These are phyloP conservation scores for Pogonophryne albipinna DNA, from an alignment of 2,797 vertebrate species.

Conservation along the genomic window DNA sequence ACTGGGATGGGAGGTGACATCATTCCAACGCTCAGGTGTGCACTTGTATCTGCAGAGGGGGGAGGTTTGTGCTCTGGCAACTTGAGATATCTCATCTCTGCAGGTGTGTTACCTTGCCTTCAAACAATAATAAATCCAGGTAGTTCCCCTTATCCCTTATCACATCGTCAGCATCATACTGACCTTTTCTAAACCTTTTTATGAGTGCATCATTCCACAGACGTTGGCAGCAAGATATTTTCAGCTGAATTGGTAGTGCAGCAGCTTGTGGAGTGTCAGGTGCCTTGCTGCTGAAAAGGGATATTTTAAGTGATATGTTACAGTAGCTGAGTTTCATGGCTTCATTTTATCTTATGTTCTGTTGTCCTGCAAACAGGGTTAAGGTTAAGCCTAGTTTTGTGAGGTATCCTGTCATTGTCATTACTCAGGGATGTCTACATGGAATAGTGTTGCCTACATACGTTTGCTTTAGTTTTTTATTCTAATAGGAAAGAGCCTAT, in stretches of 20 bases:
- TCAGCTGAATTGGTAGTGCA: constrained; percentile 1
- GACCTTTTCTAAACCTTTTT: constrained; percentile 18
- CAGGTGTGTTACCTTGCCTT: constrained; percentile 13
- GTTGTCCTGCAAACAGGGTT: not conserved
- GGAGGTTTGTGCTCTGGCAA: constrained; percentile 3
- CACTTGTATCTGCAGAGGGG: constrained; percentile 45
- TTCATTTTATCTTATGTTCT: not conserved
- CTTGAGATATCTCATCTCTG: constrained; percentile 23
- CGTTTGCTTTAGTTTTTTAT: too few species aligned
- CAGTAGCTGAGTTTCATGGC: not conserved
- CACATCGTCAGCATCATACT: constrained; percentile 3
- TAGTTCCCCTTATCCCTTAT: constrained; percentile 11
- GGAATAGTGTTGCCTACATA: not conserved
- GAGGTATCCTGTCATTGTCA: not conserved
- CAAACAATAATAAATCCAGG: constrained; percentile 3
- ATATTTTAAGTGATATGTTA: not conserved
- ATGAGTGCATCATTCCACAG: not conserved
- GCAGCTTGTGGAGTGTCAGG: not conserved
- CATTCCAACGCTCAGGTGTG: constrained; percentile 67
- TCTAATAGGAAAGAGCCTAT: too few species aligned
- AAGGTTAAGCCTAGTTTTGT: not conserved
- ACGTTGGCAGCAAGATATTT: constrained; percentile 1
- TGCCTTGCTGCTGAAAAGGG: not conserved
- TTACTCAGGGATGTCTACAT: not conserved
- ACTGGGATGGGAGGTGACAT: constrained; percentile 71